Evolutionary conservation across 1,140 invertebrate species (phyloP).

Genomic region (Diploscapter pachys): DNA sequence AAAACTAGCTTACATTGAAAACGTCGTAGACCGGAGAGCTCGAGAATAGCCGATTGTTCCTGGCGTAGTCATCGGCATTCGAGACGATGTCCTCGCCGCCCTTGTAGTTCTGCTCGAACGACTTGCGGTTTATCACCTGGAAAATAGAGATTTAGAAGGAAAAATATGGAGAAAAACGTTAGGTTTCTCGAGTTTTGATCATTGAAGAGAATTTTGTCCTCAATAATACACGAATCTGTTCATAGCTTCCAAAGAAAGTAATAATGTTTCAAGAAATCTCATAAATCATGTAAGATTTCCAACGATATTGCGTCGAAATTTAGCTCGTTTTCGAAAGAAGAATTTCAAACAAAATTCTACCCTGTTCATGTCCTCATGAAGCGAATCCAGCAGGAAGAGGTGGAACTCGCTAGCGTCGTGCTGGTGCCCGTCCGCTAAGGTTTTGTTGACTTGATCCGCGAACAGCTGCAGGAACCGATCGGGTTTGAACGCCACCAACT

Average conservation of each 20-base stretch:
- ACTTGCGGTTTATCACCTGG: conserved; percentile 8
- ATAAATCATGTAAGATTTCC: background rate
- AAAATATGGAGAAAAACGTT: background rate
- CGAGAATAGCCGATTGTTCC: conserved; percentile 20
- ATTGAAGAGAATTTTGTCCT: background rate
- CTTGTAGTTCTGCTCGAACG: conserved; percentile 21
- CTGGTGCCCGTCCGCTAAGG: conserved; percentile 26
- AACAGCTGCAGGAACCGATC: conserved; percentile 24
- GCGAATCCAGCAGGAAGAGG: conserved; percentile 28
- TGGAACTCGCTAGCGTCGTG: conserved; percentile 35
- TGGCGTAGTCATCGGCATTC: conserved; percentile 15
- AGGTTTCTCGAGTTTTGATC: background rate
- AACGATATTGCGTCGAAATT: background rate
- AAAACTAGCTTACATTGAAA: conserved; percentile 15
- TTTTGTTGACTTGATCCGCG: conserved; percentile 18
- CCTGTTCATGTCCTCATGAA: conserved; percentile 32
- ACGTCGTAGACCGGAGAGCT: conserved; percentile 25
- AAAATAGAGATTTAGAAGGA: background rate
- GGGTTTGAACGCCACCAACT: conserved; percentile 12
- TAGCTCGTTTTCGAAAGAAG: background rate
- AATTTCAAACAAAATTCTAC: background rate
- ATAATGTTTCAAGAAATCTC: background rate
- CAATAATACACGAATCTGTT: background rate
- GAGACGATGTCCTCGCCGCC: conserved; percentile 7
- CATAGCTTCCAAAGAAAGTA: too few species aligned